Evolutionary conservation across 64 coral and sea anemone species (phyloP).

Genomic region (Stylophora pistillata): DNA sequence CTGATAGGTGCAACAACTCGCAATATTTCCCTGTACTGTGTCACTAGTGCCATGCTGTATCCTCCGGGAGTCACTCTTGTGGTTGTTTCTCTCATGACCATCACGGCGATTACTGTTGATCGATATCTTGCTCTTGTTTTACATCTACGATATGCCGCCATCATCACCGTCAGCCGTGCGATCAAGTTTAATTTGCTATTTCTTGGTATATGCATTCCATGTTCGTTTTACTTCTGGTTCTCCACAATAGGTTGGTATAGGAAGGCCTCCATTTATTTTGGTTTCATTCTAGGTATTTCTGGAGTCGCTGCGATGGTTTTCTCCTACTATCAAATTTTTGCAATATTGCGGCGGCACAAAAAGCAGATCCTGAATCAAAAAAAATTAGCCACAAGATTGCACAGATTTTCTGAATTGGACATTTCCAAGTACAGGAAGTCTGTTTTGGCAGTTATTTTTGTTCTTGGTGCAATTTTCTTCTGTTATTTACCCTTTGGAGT

Average conservation of each 20-base stretch:
- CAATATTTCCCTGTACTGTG: neutral
- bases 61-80: neutral
- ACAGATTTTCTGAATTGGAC: neutral
- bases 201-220: neutral
- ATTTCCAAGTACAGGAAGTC: neutral
- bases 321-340: neutral
- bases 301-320: neutral
- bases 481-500: neutral
- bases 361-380: neutral
- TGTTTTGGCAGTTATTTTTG: neutral
- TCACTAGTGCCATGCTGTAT: neutral
- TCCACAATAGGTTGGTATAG: neutral
- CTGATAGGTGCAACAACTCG: neutral
- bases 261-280: neutral
- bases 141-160: neutral
- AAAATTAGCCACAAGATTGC: neutral
- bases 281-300: neutral
- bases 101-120: neutral
- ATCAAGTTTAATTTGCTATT: neutral
- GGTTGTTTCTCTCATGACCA: neutral
- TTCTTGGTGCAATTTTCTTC: neutral
- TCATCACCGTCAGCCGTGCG: neutral
- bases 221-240: neutral
- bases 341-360: neutral
- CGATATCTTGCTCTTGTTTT: neutral